A percentile compares a stretch with the other conserved stretches of the same genome.
Conservation (phyloP, 2,888 invertebrate species). For the Sacculina carcini region DNA sequence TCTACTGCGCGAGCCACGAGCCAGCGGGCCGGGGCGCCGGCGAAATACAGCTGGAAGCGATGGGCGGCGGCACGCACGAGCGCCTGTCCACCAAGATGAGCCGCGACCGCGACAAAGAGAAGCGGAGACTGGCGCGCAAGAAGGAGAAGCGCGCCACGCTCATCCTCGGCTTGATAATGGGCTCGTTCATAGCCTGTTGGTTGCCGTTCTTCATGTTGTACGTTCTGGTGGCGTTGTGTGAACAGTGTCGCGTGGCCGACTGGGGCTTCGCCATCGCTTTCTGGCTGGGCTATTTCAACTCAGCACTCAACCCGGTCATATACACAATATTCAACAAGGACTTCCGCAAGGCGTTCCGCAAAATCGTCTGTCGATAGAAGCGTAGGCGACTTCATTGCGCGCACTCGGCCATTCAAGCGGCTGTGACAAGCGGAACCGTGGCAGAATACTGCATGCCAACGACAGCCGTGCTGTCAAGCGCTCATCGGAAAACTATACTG, state of each 20-base stretch:
- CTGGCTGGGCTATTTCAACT: constrained; percentile 93
- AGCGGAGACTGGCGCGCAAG: constrained; percentile 69
- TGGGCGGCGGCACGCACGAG: constrained; percentile 25
- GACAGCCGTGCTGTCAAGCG: too few species aligned
- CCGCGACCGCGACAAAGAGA: constrained; percentile 73
- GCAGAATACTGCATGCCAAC: too few species aligned
- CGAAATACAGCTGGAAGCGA: constrained; percentile 56
- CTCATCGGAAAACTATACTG: too few species aligned
- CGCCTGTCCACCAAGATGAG: constrained; percentile 19
- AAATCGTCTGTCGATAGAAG: too few species aligned
- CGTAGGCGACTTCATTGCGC: too few species aligned
- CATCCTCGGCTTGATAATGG: constrained; percentile 90
- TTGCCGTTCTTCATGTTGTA: constrained; percentile 89
- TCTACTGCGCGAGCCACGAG: constrained; percentile 22
- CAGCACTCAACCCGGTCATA: constrained; percentile 69
- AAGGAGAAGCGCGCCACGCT: constrained; percentile 89
- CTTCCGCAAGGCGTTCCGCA: constrained; percentile 77
- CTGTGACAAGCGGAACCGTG: too few species aligned
- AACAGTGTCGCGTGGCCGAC: constrained; percentile 43
- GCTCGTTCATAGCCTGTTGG: constrained; percentile 95
- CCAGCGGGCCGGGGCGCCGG: constrained; percentile 67
- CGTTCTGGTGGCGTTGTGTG: constrained; percentile 55
- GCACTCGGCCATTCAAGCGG: too few species aligned
- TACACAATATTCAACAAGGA: constrained; percentile 96
- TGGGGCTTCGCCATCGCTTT: constrained; percentile 75